Percentiles rank a stretch among this genome's conserved stretches.
phyloP scores from a whole-genome alignment of 2,113 vertebrate species.

The Prinia subflava region DNA sequence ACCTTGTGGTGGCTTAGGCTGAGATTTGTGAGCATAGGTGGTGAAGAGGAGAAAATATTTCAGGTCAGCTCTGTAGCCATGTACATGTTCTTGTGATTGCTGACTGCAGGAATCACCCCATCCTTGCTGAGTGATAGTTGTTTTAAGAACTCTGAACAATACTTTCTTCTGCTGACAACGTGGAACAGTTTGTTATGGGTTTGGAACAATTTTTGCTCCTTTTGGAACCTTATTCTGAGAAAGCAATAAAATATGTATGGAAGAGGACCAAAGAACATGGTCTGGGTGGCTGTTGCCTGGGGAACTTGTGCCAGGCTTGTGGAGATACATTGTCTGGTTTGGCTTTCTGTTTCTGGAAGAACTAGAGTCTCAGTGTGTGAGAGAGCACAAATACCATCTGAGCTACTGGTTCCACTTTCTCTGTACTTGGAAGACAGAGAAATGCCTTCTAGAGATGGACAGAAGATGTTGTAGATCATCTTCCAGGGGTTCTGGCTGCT shows the following conservation, averaged over 20 bases:
- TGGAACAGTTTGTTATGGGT: neutral
- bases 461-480: neutral
- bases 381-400: neutral
- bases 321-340: neutral
- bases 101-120: neutral
- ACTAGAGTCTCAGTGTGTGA: neutral
- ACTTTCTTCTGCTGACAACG: neutral
- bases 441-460: neutral
- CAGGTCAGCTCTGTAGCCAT: neutral
- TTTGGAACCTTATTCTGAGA: neutral
- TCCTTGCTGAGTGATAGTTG: neutral
- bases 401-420: neutral
- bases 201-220: neutral
- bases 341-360: neutral
- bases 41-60: neutral
- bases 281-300: neutral
- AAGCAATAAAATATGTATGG: neutral
- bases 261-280: neutral
- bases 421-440: neutral
- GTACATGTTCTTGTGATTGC: rapidly evolving
- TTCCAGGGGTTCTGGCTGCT: neutral
- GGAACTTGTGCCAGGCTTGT: neutral
- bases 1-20: neutral
- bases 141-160: neutral
- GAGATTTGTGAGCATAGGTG: neutral